A percentile compares a stretch with the other conserved stretches of the same genome.
Evolutionary conservation across 2,888 invertebrate genomes (phyloP).

Genomic region (Lasioglossum marginatum): DNA sequence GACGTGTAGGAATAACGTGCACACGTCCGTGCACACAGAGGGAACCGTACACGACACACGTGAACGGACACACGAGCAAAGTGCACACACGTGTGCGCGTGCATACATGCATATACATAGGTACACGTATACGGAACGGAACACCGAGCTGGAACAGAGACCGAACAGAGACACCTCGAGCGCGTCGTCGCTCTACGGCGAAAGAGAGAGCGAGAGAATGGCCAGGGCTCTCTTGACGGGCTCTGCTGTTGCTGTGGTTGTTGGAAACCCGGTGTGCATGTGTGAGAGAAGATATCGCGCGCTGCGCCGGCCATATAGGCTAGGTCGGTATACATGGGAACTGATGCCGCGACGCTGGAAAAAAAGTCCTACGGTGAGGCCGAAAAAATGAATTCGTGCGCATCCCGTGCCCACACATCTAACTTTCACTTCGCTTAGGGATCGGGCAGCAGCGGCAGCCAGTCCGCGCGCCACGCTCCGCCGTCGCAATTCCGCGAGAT

Average conservation of each 20-base stretch:
- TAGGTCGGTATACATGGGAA: slow-evolving; percentile 82
- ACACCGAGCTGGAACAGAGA: neutral
- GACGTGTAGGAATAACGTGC: slow-evolving; percentile 8
- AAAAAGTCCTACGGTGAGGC: slow-evolving; percentile 75
- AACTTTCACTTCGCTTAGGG: slow-evolving; percentile 84
- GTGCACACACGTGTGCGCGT: neutral
- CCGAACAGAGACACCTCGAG: neutral
- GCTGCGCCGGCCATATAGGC: slow-evolving; percentile 81
- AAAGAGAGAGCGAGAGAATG: slow-evolving; percentile 41
- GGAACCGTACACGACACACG: neutral
- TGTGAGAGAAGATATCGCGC: slow-evolving; percentile 67
- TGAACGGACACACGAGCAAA: neutral
- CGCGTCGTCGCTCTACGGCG: neutral
- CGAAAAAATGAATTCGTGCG: slow-evolving; percentile 85
- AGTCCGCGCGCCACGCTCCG: slow-evolving; percentile 61
- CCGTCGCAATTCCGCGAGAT: slow-evolving; percentile 72
- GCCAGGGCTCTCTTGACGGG: slow-evolving; percentile 37
- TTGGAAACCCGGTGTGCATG: slow-evolving; percentile 55
- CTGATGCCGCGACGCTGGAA: slow-evolving; percentile 73
- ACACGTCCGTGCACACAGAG: neutral
- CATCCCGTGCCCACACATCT: slow-evolving; percentile 85
- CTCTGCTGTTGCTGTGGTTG: slow-evolving; percentile 29
- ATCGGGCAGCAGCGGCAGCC: slow-evolving; percentile 76
- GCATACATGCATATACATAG: neutral
- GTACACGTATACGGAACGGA: neutral